Base-by-base conservation (phyloP, 2,113 vertebrate genomes). In the Lepisosteus osseus region DNA sequence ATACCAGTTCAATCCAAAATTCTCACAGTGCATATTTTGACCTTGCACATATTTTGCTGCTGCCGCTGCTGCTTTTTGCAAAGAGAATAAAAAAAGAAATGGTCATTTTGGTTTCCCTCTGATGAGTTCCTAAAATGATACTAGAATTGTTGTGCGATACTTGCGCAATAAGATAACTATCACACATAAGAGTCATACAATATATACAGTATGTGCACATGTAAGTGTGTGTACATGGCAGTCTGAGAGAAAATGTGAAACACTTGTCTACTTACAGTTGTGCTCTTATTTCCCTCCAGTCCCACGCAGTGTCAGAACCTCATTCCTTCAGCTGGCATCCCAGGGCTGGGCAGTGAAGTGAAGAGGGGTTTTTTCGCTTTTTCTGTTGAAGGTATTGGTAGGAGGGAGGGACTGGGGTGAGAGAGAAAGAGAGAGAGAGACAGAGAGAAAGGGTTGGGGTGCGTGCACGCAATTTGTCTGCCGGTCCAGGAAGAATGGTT, bases 201-300 rank as follows among this genome's bases (percentile, higher is more conserved):
- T 44, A 15, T 14, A 41, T n/a, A 42, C 7, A 13, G 55, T 42
- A 47, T 47, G 40, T 59, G 65, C 45, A n/a, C 11, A 43, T 61
- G n/a, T 17, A 11, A 69, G 54, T 57, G 7, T 47, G 42, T 43
- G 56, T 61, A 61, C 17, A 61, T 6, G 59, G 1, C 59, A 61
- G 13, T 61, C 14, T 61, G 17, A 65, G 67, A 17, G 47, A 68
- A 71, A 73, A 73, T 72, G 74, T 59, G 81, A 77, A 83, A 79
- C 77, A 83, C 72, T 54, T 77, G 76, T 78, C 80, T 87, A 89
- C 88, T 89, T 84, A 89, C 88, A 80, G 84, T 79, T 79, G 78
- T 83, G 84, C 78, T 85, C 78, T 79, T 73, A 79, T 80, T 79
- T 84, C 76, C 83, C 82, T 84, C 77, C 75, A 80, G 83, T 85